phyloP scores from a whole-genome alignment of 2,113 vertebrate genomes.

The Opisthocomus hoazin region DNA sequence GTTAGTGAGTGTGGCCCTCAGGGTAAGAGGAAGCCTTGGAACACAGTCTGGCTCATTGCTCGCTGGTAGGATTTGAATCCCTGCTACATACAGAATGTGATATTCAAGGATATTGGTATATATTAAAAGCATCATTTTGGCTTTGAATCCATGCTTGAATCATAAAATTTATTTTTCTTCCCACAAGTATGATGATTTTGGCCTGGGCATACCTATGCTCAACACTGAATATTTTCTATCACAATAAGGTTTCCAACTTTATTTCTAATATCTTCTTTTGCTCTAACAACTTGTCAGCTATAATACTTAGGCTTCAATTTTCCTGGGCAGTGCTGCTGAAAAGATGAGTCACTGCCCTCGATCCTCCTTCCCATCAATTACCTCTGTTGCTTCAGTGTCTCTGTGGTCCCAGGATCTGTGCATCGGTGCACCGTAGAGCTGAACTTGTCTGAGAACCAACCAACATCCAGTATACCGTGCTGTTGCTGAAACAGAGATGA shows the following conservation, averaged over 20 bases:
- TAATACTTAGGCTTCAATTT: neutral
- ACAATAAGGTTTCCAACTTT: neutral
- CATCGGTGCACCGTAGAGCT: rapidly evolving
- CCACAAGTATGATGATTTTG: neutral
- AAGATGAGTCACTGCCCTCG: neutral
- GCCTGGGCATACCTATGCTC: neutral
- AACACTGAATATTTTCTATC: neutral
- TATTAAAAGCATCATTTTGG: neutral
- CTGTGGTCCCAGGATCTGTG: rapidly evolving
- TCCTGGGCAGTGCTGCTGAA: neutral
- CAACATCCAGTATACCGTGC: neutral
- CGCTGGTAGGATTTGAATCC: neutral
- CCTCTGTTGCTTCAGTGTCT: neutral
- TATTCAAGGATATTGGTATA: neutral
- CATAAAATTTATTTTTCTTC: neutral
- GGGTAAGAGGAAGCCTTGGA: neutral
- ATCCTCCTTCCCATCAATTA: neutral
- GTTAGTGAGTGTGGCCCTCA: neutral
- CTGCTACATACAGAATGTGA: neutral
- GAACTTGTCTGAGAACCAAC: neutral
- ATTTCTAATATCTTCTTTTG: neutral
- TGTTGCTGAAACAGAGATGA: neutral
- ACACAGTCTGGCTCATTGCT: neutral
- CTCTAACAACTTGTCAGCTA: neutral
- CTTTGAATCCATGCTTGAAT: neutral